These are phyloP conservation scores for Pseudococcus jackbeardsleyi DNA, from an alignment of 2,888 invertebrate species.

Conservation along the genomic window DNA sequence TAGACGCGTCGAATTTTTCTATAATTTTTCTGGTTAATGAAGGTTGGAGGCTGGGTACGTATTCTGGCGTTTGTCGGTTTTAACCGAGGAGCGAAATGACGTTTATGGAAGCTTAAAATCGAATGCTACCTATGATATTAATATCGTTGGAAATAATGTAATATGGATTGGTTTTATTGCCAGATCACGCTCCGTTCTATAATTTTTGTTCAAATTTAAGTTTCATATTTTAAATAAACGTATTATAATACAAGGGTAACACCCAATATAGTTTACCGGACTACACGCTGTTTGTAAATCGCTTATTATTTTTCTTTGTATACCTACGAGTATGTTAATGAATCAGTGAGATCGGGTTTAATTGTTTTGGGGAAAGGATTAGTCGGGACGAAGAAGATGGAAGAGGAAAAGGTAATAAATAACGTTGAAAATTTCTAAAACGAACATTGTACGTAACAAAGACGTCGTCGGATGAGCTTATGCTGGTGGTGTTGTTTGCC, in stretches of 20 bases:
- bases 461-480: neutral
- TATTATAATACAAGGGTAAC: slow-evolving; percentile 32
- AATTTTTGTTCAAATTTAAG: slow-evolving; percentile 46
- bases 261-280: slow-evolving; percentile 28
- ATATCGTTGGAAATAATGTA: slow-evolving; percentile 33
- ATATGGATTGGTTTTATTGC: slow-evolving; percentile 35
- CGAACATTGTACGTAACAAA: slow-evolving; percentile 15
- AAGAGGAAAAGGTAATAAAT: neutral
- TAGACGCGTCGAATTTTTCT: slow-evolving; percentile 26
- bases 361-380: slow-evolving; percentile 31
- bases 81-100: neutral
- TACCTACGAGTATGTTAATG: slow-evolving; percentile 43
- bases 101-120: slow-evolving; percentile 41
- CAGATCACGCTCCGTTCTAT: slow-evolving; percentile 13
- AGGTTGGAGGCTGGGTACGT: neutral
- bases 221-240: slow-evolving; percentile 35
- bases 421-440: slow-evolving; percentile 16
- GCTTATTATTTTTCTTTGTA: slow-evolving; percentile 52
- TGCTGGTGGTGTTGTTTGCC: neutral
- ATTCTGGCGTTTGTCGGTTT: slow-evolving; percentile 37
- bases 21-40: slow-evolving; percentile 49
- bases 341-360: slow-evolving; percentile 5
- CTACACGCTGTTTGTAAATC: slow-evolving; percentile 50
- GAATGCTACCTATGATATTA: slow-evolving; percentile 44
- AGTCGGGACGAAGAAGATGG: neutral